Evolutionary conservation across 2,888 invertebrate species (phyloP), one percentile per base, ranked within the genome.

Genomic region (Lissonota sp.): DNA sequence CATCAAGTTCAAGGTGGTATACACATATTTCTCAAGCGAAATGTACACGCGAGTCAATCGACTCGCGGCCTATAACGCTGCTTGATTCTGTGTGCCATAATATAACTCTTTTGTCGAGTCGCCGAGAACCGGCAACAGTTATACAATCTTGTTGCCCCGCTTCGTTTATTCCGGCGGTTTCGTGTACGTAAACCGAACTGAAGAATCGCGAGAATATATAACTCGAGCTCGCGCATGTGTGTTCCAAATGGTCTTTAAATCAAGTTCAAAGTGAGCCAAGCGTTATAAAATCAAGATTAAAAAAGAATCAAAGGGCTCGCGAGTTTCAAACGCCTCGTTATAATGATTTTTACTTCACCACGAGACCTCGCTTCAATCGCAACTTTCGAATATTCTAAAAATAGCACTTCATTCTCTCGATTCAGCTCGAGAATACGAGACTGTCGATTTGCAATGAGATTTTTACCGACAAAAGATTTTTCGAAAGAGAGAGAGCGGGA

Each of bases 1-100:
- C 73, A 8, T 77, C 69, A 73, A 80, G 80, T 77, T 80, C 77
- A 80, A 73, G 80, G 80, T 53, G 14, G 49, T 62, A 57, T 62
- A 76, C 64, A 44, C 51, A 37, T 10, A 37, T 80, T 44, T 62
- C 42, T 12, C 44, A 8, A 69, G 63, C 80, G 53, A 69, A 63
- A 57, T 64, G 64, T 44, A 58, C 44, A 69, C 57, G 66, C 77
- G 63, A 67, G 53, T 76, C 71, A 70, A 76, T 72, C 72, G 58
- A 12, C 67, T 69, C 51, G 37, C 26, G 40, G 63, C n/a, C 37
- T 46, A 49, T 12, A 40, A 4, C 55, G 1, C 58, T 39, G 16
- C 51, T 49, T 42, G 16, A 16, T 37, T 46, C 16, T n/a, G 4
- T 49, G 39, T 26, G 3, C 26, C 26, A 26, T n/a, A 26, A 14